Percentiles rank a stretch among this genome's conserved stretches.
phyloP scores from a whole-genome alignment of 2,888 invertebrate species.

The Platycheirus albimanus region DNA sequence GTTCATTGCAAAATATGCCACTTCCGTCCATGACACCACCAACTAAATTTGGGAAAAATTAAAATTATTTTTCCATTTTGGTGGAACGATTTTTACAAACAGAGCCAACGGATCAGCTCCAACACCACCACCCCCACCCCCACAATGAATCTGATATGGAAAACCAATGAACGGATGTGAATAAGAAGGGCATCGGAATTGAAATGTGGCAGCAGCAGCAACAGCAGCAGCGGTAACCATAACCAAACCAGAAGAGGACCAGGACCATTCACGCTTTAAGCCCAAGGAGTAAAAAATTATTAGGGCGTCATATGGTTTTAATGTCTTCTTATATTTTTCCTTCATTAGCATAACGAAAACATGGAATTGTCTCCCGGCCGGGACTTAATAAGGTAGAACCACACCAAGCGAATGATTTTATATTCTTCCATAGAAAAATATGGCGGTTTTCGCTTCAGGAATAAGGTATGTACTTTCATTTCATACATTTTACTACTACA shows the following conservation, averaged over 20 bases:
- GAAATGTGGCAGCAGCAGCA: constrained; percentile 39
- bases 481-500: too few relatives aligned
- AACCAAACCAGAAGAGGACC: constrained; percentile 42
- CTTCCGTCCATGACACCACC: constrained; percentile 65
- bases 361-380: constrained; percentile 68
- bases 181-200: constrained; percentile 43
- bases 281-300: constrained; percentile 70
- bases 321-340: constrained; percentile 73
- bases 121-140: background rate
- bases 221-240: too few relatives aligned
- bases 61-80: constrained; percentile 71
- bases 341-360: constrained; percentile 74
- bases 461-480: background rate
- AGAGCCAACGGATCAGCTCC: constrained; percentile 8
- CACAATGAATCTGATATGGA: constrained; percentile 41
- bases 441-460: constrained; percentile 30
- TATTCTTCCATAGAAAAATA: constrained; percentile 70
- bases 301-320: constrained; percentile 74
- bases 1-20: constrained; percentile 58
- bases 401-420: constrained; percentile 64
- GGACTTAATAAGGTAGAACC: constrained; percentile 68
- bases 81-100: constrained; percentile 65
- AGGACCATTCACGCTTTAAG: constrained; percentile 54
- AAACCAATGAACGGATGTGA: constrained; percentile 62
- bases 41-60: constrained; percentile 64